phyloP scores from a whole-genome alignment of 2,888 invertebrate genomes.

The Caenorhabditis macrosperma region DNA sequence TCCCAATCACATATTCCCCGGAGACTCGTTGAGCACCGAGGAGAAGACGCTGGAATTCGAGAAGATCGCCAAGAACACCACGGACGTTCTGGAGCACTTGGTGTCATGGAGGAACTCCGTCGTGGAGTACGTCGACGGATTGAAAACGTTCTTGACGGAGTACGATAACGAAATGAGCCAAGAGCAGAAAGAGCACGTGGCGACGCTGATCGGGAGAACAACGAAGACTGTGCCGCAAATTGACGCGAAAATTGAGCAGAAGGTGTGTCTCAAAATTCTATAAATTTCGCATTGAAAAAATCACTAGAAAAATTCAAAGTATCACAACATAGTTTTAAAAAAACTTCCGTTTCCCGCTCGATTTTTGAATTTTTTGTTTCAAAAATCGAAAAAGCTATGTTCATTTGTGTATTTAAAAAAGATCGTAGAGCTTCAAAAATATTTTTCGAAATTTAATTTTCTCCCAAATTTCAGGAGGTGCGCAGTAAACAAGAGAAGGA shows the following conservation, averaged over 20 bases:
- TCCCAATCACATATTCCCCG: conserved; percentile 29
- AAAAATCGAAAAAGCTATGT: too few species aligned
- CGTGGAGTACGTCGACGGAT: background rate
- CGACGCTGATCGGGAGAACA: background rate
- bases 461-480: background rate
- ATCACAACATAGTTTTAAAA: too few species aligned
- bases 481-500: background rate
- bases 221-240: conserved; percentile 9
- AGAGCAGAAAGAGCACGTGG: conserved; percentile 4
- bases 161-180: conserved; percentile 15
- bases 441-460: too few species aligned
- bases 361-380: too few species aligned
- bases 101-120: conserved; percentile 34
- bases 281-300: background rate
- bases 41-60: conserved; percentile 9
- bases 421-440: too few species aligned
- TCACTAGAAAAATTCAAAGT: too few species aligned
- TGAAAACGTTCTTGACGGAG: background rate
- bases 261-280: conserved; percentile 18
- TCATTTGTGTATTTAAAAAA: too few species aligned
- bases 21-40: conserved; percentile 6
- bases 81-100: conserved; percentile 8
- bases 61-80: conserved; percentile 20
- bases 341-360: too few species aligned
- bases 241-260: conserved; percentile 24